These are phyloP conservation scores for Mesoligia furuncula DNA, from an alignment of 2,888 invertebrate genomes.

Conservation along the genomic window DNA sequence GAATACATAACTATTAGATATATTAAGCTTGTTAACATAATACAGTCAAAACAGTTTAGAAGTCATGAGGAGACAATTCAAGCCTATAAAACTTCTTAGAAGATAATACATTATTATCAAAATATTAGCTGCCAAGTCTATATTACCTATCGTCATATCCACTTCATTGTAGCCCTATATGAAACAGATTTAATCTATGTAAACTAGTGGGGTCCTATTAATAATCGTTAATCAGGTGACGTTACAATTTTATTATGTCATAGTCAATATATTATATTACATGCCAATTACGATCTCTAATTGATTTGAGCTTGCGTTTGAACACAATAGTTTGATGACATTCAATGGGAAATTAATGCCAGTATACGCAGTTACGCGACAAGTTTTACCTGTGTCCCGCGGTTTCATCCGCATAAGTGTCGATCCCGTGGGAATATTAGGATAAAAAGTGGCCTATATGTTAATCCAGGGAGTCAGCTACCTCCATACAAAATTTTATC, in stretches of 20 bases:
- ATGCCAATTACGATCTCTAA: constrained; percentile 36
- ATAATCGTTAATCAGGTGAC: constrained; percentile 3
- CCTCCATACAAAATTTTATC: no score
- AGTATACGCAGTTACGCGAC: neutral
- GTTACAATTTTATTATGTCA: constrained; percentile 26
- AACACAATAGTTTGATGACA: constrained; percentile 35
- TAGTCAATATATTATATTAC: constrained; percentile 22
- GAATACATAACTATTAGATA: no score
- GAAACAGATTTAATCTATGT: neutral
- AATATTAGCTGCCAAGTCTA: neutral
- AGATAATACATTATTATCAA: neutral
- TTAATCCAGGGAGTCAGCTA: no score
- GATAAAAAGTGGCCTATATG: no score
- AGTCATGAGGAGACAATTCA: neutral
- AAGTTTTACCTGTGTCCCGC: no score
- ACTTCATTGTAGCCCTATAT: neutral
- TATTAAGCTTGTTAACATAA: neutral
- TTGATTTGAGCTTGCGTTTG: constrained; percentile 36
- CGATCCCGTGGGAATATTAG: no score
- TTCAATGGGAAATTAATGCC: constrained; percentile 33
- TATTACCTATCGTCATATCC: neutral
- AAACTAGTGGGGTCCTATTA: neutral
- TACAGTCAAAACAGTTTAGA: neutral
- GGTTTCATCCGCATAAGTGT: no score
- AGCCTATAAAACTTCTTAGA: neutral